phyloP scores from a whole-genome alignment of 2,888 invertebrate genomes.

The Cyclophora albipunctata region DNA sequence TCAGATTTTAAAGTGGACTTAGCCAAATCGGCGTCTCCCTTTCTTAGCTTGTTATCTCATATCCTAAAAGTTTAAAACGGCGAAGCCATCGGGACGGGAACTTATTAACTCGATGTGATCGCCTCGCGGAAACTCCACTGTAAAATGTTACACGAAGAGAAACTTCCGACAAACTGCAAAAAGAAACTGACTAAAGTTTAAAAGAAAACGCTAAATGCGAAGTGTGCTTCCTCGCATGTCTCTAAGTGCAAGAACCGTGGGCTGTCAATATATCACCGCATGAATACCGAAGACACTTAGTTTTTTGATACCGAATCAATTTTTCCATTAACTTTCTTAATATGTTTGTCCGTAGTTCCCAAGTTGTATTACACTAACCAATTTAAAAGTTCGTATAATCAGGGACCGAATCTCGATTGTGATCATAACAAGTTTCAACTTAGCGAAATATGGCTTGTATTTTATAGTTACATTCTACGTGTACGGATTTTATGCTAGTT shows the following conservation, averaged over 20 bases:
- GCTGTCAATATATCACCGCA: neutral
- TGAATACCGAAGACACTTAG: neutral
- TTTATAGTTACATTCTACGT: slow-evolving; percentile 29
- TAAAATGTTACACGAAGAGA: slow-evolving; percentile 71
- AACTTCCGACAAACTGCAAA: slow-evolving; percentile 67
- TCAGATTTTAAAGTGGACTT: slow-evolving; percentile 58
- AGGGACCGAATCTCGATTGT: slow-evolving; percentile 31
- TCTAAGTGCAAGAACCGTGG: neutral
- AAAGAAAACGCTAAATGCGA: slow-evolving; percentile 67
- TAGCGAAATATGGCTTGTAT: slow-evolving; percentile 57
- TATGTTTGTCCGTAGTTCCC: neutral
- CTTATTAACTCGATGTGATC: slow-evolving; percentile 76
- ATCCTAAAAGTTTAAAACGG: slow-evolving; percentile 75
- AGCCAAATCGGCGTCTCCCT: slow-evolving; percentile 68
- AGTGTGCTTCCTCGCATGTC: slow-evolving; percentile 42
- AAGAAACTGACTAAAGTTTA: slow-evolving; percentile 65
- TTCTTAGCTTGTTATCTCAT: slow-evolving; percentile 73
- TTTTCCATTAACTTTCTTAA: neutral
- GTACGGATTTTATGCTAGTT: slow-evolving; percentile 40
- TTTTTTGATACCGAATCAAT: neutral
- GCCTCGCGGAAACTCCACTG: slow-evolving; percentile 63
- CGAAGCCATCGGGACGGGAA: slow-evolving; percentile 71
- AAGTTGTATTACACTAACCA: slow-evolving; percentile 27
- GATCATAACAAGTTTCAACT: slow-evolving; percentile 58
- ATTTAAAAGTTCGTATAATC: slow-evolving; percentile 40